Conservation (phyloP, 2,797 vertebrate species). For the Paramormyrops hopkinsi region DNA sequence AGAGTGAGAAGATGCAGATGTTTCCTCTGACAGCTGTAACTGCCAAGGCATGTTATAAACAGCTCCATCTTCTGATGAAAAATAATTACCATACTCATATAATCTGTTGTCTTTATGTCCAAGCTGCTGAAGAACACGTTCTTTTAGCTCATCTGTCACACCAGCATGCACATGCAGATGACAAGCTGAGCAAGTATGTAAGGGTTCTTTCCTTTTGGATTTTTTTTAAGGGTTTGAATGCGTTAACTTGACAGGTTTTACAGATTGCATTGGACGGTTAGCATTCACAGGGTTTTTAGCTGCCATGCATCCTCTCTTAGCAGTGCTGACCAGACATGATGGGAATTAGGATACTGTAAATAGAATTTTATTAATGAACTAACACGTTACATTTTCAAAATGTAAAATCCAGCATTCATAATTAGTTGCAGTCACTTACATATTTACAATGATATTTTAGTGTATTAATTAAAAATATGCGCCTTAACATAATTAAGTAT, state of each 20-base stretch:
- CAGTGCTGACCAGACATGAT: background rate
- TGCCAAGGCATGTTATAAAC: slow-evolving; percentile 4
- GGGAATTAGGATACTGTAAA: background rate
- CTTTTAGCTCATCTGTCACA: background rate
- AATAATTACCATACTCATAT: background rate
- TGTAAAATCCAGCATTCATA: background rate
- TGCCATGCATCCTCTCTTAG: background rate
- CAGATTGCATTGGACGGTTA: background rate
- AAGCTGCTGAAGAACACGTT: background rate
- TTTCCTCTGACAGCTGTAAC: background rate
- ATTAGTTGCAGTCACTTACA: background rate
- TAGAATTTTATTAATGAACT: background rate
- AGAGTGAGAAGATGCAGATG: background rate
- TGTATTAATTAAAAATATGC: background rate
- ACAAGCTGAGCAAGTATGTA: background rate
- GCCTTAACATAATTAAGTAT: slow-evolving; percentile 2
- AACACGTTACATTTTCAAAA: background rate
- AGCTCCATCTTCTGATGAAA: background rate
- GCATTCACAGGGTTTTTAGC: background rate
- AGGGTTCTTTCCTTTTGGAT: background rate
- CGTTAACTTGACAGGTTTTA: background rate
- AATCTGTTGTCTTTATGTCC: background rate
- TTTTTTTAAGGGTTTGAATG: background rate
- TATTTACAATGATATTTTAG: background rate
- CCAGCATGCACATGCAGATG: background rate